Evolutionary conservation across 2,888 invertebrate species (phyloP).

Genomic region (Tortrix viridana): DNA sequence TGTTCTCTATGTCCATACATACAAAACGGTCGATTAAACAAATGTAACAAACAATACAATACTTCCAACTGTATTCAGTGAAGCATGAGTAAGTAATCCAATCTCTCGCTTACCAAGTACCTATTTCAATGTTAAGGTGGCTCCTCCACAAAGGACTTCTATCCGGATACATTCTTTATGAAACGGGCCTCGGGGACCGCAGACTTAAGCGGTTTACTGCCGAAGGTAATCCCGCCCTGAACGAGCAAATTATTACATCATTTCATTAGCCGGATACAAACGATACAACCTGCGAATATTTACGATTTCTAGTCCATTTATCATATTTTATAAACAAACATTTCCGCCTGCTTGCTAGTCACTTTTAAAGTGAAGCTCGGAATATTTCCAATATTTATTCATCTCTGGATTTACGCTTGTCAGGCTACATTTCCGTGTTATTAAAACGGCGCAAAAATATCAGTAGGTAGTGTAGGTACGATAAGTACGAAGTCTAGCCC

Average conservation of each 20-base stretch:
- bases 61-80: constrained; percentile 9
- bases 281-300: neutral
- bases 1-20: no score
- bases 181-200: constrained; percentile 23
- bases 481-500: no score
- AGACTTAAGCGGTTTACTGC: constrained; percentile 29
- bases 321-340: neutral
- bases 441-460: constrained; percentile 16
- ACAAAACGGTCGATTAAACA: no score
- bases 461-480: neutral
- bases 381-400: constrained; percentile 15
- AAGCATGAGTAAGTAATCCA: constrained; percentile 16
- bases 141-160: constrained; percentile 28
- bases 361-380: neutral
- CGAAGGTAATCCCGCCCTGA: constrained; percentile 12
- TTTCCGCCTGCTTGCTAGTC: no score
- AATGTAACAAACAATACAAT: neutral
- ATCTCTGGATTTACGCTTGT: constrained; percentile 10
- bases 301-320: neutral
- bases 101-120: constrained; percentile 24
- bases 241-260: constrained; percentile 24
- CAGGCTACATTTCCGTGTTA: constrained; percentile 21
- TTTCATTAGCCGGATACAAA: constrained; percentile 10
- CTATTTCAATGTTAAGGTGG: constrained; percentile 33
- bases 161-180: constrained; percentile 36